Percentiles rank a stretch among this genome's conserved stretches.
These are phyloP conservation scores for Cheilosia soror DNA, from an alignment of 2,888 invertebrate genomes.

Conservation along the genomic window DNA sequence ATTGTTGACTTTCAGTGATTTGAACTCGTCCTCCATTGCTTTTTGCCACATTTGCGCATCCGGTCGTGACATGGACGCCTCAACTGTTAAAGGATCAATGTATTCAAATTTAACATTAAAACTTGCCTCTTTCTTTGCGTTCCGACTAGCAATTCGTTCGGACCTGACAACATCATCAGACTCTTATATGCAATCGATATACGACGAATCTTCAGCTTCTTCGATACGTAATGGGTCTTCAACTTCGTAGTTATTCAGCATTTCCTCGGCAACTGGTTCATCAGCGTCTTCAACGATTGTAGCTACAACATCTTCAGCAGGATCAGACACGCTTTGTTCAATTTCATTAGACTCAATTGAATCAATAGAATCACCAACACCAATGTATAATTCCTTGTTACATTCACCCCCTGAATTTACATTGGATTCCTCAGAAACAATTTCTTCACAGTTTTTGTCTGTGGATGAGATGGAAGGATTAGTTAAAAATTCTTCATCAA, in stretches of 20 bases:
- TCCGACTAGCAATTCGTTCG: conserved; percentile 14
- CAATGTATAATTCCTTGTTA: conserved; percentile 1
- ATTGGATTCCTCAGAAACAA: background rate
- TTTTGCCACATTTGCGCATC: conserved; percentile 68
- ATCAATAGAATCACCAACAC: background rate
- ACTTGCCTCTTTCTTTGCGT: background rate
- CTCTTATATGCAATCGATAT: too few species aligned
- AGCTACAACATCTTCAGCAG: background rate
- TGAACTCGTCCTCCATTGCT: conserved; percentile 73
- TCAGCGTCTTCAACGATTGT: background rate
- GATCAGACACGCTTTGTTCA: background rate
- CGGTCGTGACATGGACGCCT: conserved; percentile 60
- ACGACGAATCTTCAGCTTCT: background rate
- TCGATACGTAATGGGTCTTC: background rate
- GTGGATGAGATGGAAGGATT: background rate
- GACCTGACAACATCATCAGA: conserved; percentile 2
- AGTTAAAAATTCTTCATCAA: background rate
- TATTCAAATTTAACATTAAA: background rate
- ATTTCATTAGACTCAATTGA: background rate
- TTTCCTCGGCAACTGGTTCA: background rate
- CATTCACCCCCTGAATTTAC: conserved; percentile 3
- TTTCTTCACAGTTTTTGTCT: conserved; percentile 1
- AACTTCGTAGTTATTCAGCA: background rate
- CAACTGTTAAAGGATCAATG: conserved; percentile 61
- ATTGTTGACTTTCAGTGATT: conserved; percentile 23